A percentile compares a stretch with the other conserved stretches of the same genome.
Conservation (phyloP, 1,140 invertebrate genomes). For the Lepidurus couesii region DNA sequence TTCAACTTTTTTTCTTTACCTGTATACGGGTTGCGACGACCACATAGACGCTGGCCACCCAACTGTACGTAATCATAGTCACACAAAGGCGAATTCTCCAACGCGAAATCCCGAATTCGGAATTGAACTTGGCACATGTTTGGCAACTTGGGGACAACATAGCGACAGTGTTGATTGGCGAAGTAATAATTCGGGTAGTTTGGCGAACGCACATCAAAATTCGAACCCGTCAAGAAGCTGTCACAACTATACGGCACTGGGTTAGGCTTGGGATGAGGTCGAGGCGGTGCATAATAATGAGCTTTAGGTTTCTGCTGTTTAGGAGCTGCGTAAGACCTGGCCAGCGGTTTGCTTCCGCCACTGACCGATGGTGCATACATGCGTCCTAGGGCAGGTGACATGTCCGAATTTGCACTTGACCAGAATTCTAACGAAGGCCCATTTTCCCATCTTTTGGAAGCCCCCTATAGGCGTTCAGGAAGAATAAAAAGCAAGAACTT, state of each 20-base stretch:
- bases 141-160: conserved; percentile 34
- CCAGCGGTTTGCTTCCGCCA: not conserved
- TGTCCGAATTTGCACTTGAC: not conserved
- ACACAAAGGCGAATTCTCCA: conserved; percentile 35
- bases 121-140: conserved; percentile 37
- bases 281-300: not conserved
- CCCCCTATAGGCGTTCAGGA: not conserved
- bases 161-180: conserved; percentile 37
- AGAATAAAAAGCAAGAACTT: not conserved
- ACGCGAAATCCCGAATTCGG: conserved; percentile 37
- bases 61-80: conserved; percentile 35
- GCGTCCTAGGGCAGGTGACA: not conserved
- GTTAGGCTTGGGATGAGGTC: not conserved
- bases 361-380: not conserved
- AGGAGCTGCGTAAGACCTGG: not conserved
- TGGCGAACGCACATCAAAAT: conserved; percentile 31
- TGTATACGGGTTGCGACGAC: conserved; percentile 26
- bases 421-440: not conserved
- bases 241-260: not conserved
- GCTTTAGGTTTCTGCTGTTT: not conserved
- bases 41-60: conserved; percentile 26
- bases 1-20: conserved; percentile 27
- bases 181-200: conserved; percentile 40
- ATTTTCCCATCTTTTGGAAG: not conserved
- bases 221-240: not conserved